These are phyloP conservation scores for Benthosema pterotum DNA, from an alignment of 2,797 vertebrate species.

Conservation along the genomic window DNA sequence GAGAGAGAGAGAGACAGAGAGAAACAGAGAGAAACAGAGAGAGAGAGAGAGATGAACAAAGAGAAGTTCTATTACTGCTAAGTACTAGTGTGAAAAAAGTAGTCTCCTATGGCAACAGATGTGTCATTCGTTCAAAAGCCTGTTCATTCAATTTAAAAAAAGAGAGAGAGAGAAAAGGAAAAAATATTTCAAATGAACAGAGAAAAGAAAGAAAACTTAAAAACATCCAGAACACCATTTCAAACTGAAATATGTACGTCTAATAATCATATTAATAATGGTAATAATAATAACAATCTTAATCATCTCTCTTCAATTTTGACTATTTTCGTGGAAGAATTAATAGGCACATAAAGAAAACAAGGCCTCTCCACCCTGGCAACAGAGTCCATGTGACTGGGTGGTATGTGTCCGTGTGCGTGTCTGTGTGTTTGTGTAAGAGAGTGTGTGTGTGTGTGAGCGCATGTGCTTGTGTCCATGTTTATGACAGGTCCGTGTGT, in stretches of 20 bases:
- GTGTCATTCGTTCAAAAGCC: constrained; percentile 53
- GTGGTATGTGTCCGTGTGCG: constrained; percentile 8
- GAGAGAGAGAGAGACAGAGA: constrained; percentile 21
- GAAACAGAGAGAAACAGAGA: constrained; percentile 7
- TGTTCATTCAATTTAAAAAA: constrained; percentile 49
- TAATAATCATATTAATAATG: constrained; percentile 38
- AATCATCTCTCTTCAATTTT: constrained; percentile 34
- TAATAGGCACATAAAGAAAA: constrained; percentile 83
- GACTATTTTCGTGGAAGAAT: constrained; percentile 62
- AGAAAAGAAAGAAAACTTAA: constrained; percentile 1
- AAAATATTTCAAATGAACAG: constrained; percentile 18
- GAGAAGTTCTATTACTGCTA: constrained; percentile 37
- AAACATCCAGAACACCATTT: constrained; percentile 61
- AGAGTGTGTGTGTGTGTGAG: neutral
- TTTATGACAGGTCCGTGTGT: no score
- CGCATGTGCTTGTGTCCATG: constrained; percentile 15
- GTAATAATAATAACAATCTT: constrained; percentile 43
- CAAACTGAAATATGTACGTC: constrained; percentile 69
- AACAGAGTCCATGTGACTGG: constrained; percentile 35
- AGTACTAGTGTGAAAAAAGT: constrained; percentile 47
- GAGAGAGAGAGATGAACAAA: constrained; percentile 15
- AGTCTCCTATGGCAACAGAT: constrained; percentile 50
- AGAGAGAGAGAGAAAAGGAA: constrained; percentile 50
- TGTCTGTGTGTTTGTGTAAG: neutral
- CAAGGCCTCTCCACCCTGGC: constrained; percentile 63